Conservation (phyloP, 2,797 vertebrate genomes). For the Clarias platycephalus region DNA sequence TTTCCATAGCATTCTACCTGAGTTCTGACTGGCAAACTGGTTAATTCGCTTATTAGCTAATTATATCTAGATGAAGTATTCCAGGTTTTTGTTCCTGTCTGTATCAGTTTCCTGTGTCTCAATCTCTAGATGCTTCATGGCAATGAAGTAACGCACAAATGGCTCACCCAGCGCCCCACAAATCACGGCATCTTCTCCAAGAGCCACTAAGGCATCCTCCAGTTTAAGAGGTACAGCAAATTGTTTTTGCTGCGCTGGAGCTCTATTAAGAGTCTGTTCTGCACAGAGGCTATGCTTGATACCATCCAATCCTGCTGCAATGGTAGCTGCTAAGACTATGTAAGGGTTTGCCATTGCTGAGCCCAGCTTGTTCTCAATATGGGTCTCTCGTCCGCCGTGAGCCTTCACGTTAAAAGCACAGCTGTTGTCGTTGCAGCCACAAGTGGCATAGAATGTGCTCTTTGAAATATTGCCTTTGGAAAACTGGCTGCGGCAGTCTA, state of each 20-base stretch:
- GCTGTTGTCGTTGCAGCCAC: conserved; percentile 87
- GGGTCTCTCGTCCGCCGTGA: conserved; percentile 80
- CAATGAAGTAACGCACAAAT: conserved; percentile 89
- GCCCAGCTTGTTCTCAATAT: conserved; percentile 88
- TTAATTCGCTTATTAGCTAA: background rate
- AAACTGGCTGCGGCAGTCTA: conserved; percentile 80
- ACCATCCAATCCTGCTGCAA: conserved; percentile 89
- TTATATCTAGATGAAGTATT: conserved; percentile 86
- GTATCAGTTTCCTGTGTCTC: conserved; percentile 87
- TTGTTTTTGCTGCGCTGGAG: conserved; percentile 65
- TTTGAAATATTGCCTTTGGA: conserved; percentile 79
- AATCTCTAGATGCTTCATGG: conserved; percentile 91
- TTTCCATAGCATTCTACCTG: background rate
- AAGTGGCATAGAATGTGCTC: conserved; percentile 76
- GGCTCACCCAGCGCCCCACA: conserved; percentile 82
- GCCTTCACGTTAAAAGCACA: conserved; percentile 87
- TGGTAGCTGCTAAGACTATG: conserved; percentile 85
- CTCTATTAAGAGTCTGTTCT: conserved; percentile 64
- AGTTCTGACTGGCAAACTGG: background rate
- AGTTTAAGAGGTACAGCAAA: conserved; percentile 82
- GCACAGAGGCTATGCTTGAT: conserved; percentile 73
- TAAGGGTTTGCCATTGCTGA: conserved; percentile 92
- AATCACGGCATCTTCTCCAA: conserved; percentile 82
- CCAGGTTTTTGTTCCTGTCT: conserved; percentile 89
- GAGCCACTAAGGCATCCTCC: conserved; percentile 81